Percentiles rank a stretch among this genome's conserved stretches.
These are phyloP conservation scores for Spodoptera frugiperda DNA, from an alignment of 1,140 invertebrate genomes.

Conservation along the genomic window DNA sequence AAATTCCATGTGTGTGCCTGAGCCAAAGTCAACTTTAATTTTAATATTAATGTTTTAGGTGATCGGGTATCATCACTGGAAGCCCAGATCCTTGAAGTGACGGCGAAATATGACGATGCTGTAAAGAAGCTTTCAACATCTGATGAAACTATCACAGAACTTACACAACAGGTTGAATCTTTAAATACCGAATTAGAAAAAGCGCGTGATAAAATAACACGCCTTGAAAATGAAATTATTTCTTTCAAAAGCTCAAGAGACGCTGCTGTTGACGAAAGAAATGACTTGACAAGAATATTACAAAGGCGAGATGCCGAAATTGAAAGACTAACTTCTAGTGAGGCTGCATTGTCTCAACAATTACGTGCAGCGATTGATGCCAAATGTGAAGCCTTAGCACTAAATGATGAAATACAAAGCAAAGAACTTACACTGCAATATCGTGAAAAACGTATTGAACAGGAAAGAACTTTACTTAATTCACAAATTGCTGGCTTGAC, in stretches of 20 bases:
- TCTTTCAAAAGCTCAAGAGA: slow-evolving; percentile 85
- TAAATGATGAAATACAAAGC: slow-evolving; percentile 92
- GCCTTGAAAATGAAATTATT: slow-evolving; percentile 78
- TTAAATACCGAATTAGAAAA: slow-evolving; percentile 88
- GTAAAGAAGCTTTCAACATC: slow-evolving; percentile 88
- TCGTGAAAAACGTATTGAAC: slow-evolving; percentile 93
- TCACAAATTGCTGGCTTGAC: slow-evolving; percentile 92
- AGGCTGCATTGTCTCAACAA: slow-evolving; percentile 88
- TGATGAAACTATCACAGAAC: slow-evolving; percentile 87
- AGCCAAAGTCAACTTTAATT: no score
- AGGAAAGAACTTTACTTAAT: slow-evolving; percentile 91
- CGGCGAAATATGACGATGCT: slow-evolving; percentile 88
- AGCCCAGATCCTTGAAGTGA: slow-evolving; percentile 87
- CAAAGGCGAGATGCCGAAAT: slow-evolving; percentile 90
- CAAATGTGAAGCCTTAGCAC: slow-evolving; percentile 93
- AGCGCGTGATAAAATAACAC: slow-evolving; percentile 86
- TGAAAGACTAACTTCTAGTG: slow-evolving; percentile 89
- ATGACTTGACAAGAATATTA: slow-evolving; percentile 89
- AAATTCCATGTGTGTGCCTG: no score
- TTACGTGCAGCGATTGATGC: slow-evolving; percentile 89
- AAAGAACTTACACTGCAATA: slow-evolving; percentile 92
- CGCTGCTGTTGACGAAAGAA: slow-evolving; percentile 89
- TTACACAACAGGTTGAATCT: slow-evolving; percentile 88
- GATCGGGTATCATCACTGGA: slow-evolving; percentile 87
- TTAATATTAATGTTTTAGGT: slow-evolving; percentile 79